Evolutionary conservation across 2,113 vertebrate genomes (phyloP), one percentile per base, ranked within the genome.

Genomic region (Lathamus discolor): DNA sequence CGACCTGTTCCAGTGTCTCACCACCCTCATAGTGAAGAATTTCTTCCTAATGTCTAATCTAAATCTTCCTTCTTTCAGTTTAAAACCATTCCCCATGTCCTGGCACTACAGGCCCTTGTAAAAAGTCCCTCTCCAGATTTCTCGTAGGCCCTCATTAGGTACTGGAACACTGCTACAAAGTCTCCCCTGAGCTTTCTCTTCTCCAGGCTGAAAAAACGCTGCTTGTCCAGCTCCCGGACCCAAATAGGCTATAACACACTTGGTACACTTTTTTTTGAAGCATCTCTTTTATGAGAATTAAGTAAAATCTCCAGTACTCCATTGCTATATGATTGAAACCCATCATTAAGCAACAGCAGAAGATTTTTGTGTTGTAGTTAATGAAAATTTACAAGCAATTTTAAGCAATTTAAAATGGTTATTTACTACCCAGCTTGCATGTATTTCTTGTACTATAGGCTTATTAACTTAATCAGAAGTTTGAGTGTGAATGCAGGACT

Each of bases 341-440:
- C 27, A 46, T 4, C 18, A 22, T 59, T 75, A 75, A 46, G 23
- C 33, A 64, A 24, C 25, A 44, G 33, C 17, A 43, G 27, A 67
- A 68, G 17, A 74, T 13, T 67, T 70, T 64, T 29, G 1, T 78
- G 16, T 49, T 62, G 41, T 48, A 74, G 24, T 80, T 61, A 27
- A 22, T 37, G 41, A 84, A 73, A 4, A 73, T 94, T 98, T 92
- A 97, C 97, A 48, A 97, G 96, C 2, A 88, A 97, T 82, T 96
- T 97, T 51, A 96, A 67, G 75, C 94, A 15, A 44, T 95, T 67
- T 76, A 31, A 5, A 37, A 37, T 37, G 43, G 35, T 86, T 98
- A 95, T 85, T 96, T 98, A 55, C 97, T 97, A 52, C 97, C 94
- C 22, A 78, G 70, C 82, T 90, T 97, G 81, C 94, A 95, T 43